Evolutionary conservation across 2,888 invertebrate species (phyloP), one percentile per base, ranked within the genome.

Genomic region (Girardia tigrina): DNA sequence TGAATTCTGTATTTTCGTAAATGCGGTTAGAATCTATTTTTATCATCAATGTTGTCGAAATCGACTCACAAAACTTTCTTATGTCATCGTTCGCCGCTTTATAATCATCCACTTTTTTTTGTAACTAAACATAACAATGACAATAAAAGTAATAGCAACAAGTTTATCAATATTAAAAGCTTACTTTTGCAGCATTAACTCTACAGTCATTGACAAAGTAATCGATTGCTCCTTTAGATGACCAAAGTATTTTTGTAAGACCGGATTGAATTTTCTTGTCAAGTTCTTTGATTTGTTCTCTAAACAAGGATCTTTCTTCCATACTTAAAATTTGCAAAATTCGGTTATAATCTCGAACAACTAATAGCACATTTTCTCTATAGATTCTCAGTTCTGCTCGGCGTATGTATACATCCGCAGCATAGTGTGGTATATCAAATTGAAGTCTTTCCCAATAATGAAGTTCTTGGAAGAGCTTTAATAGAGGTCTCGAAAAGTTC

Each of bases 31-130:
- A 79, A 78, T 85, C 84, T 42, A 85, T 83, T 70, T 81, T 81
- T 69, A 85, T 81, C 16, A 85, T 80, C 16, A 83, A 79, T 70
- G 81, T 78, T 76, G 85, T 82, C 77, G 83, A 83, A 74, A 85
- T 81, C 74, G 81, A 81, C 42, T 82, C 82, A 79, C 84, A 84
- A 75, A 80, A 79, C 26, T 77, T 78, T 0, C 81, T 81, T 75
- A 85, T 83, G 29, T 80, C 80, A 80, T 81, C 80, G 83, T 91
- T 91, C 77, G 90, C 90, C 36, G 87, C 88, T 85, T 93, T 92
- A 82, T 92, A 93, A 20, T 90, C 88, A 76, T 90, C 89, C 4
- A 92, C 86, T 79, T 90, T 90, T 77, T 89, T 88, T 86, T 91
- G 84, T 69, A 82, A 80, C 79, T 81, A 71, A 70, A 77, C n/a